Percentiles rank a stretch among this genome's conserved stretches.
These are phyloP conservation scores for Carlito syrichta DNA, from an alignment of 2,113 vertebrate genomes.

Conservation along the genomic window DNA sequence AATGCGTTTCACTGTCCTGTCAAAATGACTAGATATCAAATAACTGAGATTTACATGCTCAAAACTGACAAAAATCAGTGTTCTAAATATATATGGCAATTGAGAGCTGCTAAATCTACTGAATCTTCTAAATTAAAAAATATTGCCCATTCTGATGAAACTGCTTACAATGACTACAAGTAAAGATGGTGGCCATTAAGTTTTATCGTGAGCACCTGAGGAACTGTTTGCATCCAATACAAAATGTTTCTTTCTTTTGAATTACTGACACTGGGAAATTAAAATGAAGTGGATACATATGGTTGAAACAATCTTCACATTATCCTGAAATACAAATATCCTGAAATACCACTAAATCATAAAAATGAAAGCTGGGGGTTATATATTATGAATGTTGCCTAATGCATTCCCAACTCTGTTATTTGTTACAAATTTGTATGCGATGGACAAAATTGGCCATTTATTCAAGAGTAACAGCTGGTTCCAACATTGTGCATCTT, in stretches of 20 bases:
- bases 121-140: conserved; percentile 91
- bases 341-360: conserved; percentile 90
- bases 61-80: conserved; percentile 88
- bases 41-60: conserved; percentile 87
- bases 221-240: conserved; percentile 85
- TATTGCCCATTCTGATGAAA: conserved; percentile 90
- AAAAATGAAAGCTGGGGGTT: conserved; percentile 86
- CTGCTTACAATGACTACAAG: conserved; percentile 89
- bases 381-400: conserved; percentile 88
- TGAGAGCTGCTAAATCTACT: conserved; percentile 84
- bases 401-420: conserved; percentile 85
- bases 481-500: conserved; percentile 79
- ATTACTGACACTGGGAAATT: conserved; percentile 93
- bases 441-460: conserved; percentile 87
- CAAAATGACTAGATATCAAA: conserved; percentile 87
- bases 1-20: conserved; percentile 84
- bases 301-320: conserved; percentile 88
- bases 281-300: conserved; percentile 93
- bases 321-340: conserved; percentile 90
- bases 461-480: conserved; percentile 88
- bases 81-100: conserved; percentile 84
- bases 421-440: conserved; percentile 88
- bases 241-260: conserved; percentile 85
- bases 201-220: conserved; percentile 89
- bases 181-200: conserved; percentile 89